Evolutionary conservation across 2,113 vertebrate genomes (phyloP).

Genomic region (Recurvirostra avosetta): DNA sequence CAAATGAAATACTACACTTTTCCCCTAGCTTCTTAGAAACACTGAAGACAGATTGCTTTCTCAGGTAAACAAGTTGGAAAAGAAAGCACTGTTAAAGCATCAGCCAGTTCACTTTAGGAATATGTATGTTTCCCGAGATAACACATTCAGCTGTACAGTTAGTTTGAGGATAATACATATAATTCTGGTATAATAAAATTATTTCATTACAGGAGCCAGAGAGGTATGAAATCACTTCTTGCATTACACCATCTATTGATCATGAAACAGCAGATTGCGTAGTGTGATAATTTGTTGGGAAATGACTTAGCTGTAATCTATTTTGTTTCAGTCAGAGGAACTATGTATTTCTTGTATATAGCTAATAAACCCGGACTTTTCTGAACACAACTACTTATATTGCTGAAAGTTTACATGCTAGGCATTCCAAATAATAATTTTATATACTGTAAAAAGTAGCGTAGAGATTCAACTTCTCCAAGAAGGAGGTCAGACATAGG

Average conservation of each 20-base stretch:
- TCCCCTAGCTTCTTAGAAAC: neutral
- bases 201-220: constrained; percentile 4
- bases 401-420: neutral
- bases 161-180: constrained; percentile 8
- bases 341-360: neutral
- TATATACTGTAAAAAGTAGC: neutral
- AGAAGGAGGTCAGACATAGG: neutral
- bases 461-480: neutral
- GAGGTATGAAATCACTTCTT: constrained; percentile 11
- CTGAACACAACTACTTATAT: neutral
- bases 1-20: neutral
- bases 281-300: constrained; percentile 7
- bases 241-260: constrained; percentile 12
- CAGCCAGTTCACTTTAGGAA: neutral
- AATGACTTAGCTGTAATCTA: neutral
- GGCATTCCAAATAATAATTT: neutral
- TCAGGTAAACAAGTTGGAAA: neutral
- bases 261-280: neutral
- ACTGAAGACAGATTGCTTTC: neutral
- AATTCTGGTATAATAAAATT: constrained; percentile 14
- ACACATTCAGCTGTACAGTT: neutral
- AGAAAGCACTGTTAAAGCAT: neutral
- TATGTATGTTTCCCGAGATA: neutral
- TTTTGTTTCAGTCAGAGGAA: neutral
- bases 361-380: constrained; percentile 10